Conservation (phyloP, 2,113 vertebrate genomes). For the Xenopus laevis region DNA sequence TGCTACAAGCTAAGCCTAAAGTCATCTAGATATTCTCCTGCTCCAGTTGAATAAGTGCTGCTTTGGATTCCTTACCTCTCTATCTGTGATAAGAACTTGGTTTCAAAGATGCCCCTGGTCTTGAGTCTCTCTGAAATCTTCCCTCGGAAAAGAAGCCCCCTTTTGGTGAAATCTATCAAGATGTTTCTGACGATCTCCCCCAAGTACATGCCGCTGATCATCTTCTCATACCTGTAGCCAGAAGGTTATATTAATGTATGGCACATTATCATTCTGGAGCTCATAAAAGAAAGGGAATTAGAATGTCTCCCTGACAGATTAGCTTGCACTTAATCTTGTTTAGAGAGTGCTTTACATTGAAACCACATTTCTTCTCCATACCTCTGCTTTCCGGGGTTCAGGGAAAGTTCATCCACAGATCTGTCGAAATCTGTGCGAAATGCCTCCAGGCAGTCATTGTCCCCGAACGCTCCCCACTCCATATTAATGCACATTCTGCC, state of each 20-base stretch:
- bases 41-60: too few species aligned
- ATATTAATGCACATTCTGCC: slow-evolving; percentile 94
- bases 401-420: slow-evolving; percentile 78
- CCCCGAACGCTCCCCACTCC: slow-evolving; percentile 96
- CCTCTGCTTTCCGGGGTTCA: slow-evolving; percentile 86
- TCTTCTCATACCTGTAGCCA: slow-evolving; percentile 85
- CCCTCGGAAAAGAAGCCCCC: slow-evolving; percentile 87
- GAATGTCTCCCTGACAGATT: too few species aligned
- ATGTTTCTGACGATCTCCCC: slow-evolving; percentile 93
- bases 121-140: slow-evolving; percentile 90
- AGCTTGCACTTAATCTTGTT: background rate
- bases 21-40: too few species aligned
- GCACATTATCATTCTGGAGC: background rate
- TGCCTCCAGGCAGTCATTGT: slow-evolving; percentile 81
- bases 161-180: slow-evolving; percentile 84
- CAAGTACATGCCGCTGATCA: slow-evolving; percentile 98
- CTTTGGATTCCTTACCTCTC: slow-evolving; percentile 73
- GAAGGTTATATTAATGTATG: background rate
- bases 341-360: background rate
- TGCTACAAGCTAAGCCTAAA: too few species aligned
- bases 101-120: slow-evolving; percentile 90
- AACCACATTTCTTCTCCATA: slow-evolving; percentile 48
- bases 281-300: background rate
- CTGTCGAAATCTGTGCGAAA: slow-evolving; percentile 79
- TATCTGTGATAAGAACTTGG: slow-evolving; percentile 94